Conservation (phyloP, 2,113 vertebrate genomes). For the Cinclus mexicanus region DNA sequence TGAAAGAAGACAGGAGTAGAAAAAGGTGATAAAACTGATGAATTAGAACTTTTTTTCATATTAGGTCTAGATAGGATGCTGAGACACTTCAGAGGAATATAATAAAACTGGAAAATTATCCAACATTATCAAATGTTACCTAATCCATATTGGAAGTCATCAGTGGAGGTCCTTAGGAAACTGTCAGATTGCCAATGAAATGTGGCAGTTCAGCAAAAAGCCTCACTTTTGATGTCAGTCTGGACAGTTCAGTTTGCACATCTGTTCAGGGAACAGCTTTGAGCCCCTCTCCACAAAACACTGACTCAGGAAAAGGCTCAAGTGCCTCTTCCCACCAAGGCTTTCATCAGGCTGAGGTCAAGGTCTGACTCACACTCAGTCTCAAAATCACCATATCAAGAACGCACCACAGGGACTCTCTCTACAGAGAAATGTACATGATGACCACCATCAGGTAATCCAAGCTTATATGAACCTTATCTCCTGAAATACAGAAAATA, state of each 20-base stretch:
- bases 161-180: neutral
- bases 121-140: neutral
- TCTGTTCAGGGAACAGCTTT: neutral
- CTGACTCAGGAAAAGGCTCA: neutral
- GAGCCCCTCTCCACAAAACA: neutral
- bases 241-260: neutral
- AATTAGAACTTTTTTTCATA: neutral
- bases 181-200: neutral
- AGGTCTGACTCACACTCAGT: neutral
- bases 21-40: neutral
- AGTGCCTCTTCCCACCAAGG: fast-evolving
- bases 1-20: neutral
- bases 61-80: neutral
- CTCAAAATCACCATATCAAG: neutral
- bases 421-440: neutral
- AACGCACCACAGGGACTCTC: neutral
- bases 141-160: neutral
- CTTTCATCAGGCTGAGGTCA: too few species aligned
- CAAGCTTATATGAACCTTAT: neutral
- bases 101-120: neutral
- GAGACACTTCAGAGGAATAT: neutral
- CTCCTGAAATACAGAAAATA: neutral
- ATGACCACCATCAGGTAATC: neutral
- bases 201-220: neutral
- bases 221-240: neutral